Base-by-base conservation (phyloP, 1,140 invertebrate genomes). In the Lordiphosa clarofinis region DNA sequence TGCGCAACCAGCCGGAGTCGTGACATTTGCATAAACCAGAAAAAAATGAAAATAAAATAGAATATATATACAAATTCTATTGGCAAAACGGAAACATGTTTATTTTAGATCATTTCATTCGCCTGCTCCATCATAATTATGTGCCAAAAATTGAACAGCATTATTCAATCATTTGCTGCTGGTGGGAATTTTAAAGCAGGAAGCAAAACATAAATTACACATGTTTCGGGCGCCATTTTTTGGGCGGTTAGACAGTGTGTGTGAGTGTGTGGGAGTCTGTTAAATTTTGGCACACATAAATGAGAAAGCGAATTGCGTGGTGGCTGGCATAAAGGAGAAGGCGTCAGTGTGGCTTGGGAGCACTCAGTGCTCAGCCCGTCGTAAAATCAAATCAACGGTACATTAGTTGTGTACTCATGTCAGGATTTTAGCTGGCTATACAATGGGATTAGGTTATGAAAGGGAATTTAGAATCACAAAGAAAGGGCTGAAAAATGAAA, bases 371-470 rank as follows among this genome's bases (percentile, higher is more conserved):
- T 61, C 57, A 72, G 47, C 40, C 56, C 44, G 47, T 79, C 55
- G 67, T 71, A 62, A 79, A 79, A 79, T 79, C 71, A 81, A 79
- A 79, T 79, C 71, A 71, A 59, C 55, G 76, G 37, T 67, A 71
- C 68, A 78, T 78, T 79, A 78, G 53, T 54, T 57, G 38, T 21
- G 31, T 44, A 44, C 42, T 28, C 19, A 10, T 40, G 15, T 13
- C 12, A 12, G 11, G 12, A 47, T 65, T 65, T 39, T 21, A 12
- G 28, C 8, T 35, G 2, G 35, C 35, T 44, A 19, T 21, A 52
- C 39, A 50, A 46, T 57, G 62, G 63, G 39, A n/a, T 35, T 4
- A 24, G 24, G 2, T 6, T 10, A 11, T 11, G 28, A 31, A 31
- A 31, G 28, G 28, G 28, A 31, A 31, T 7, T 31, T 8, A 31